Evolutionary conservation across 2,888 invertebrate species (phyloP).

Genomic region (Hemithea aestivaria): DNA sequence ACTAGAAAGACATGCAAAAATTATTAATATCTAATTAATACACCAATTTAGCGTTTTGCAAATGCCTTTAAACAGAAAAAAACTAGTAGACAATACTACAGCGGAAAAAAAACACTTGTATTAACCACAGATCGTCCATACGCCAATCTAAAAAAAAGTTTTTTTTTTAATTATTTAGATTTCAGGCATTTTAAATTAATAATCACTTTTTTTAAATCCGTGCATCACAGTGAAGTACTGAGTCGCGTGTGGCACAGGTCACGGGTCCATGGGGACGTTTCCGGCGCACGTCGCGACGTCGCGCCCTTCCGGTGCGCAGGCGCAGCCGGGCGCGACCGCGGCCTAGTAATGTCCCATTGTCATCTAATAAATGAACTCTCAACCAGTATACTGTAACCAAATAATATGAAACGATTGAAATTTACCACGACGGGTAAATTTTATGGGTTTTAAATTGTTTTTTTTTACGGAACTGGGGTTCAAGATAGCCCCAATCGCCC

Average conservation of each 20-base stretch:
- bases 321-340: slow-evolving; percentile 63
- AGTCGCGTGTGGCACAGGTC: slow-evolving; percentile 62
- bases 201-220: slow-evolving; percentile 23
- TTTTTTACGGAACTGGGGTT: no score
- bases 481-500: no score
- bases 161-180: no score
- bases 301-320: slow-evolving; percentile 74
- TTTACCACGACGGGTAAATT: slow-evolving; percentile 9
- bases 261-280: slow-evolving; percentile 63
- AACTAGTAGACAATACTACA: no score
- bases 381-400: slow-evolving; percentile 28
- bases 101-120: no score
- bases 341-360: slow-evolving; percentile 58
- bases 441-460: no score
- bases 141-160: no score
- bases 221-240: slow-evolving; percentile 53
- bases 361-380: slow-evolving; percentile 59
- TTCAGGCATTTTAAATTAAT: background rate
- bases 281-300: slow-evolving; percentile 61
- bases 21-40: no score
- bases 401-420: slow-evolving; percentile 17
- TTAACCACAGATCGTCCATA: no score
- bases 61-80: no score
- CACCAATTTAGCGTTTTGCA: no score
- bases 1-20: no score